Evolutionary conservation across 2,113 vertebrate genomes (phyloP).

Genomic region (Garra rufa): DNA sequence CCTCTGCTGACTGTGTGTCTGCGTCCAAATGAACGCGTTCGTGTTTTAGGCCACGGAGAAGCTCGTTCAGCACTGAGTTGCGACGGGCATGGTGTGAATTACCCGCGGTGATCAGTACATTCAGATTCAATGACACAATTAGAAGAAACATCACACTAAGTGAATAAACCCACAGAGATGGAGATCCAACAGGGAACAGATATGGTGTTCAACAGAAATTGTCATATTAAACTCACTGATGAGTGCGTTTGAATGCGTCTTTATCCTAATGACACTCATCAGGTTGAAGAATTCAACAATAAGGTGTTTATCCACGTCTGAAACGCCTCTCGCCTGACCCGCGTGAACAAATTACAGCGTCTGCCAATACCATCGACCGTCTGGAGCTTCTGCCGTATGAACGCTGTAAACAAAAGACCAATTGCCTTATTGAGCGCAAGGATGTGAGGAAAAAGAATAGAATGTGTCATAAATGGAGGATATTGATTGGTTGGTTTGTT

Average conservation of each 20-base stretch:
- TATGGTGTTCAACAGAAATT: not conserved
- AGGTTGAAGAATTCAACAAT: not conserved
- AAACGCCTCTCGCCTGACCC: not conserved
- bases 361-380: constrained; percentile 22
- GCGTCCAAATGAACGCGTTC: not conserved
- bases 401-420: constrained; percentile 15
- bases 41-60: not conserved
- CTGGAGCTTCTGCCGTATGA: not conserved
- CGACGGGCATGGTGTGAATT: not conserved
- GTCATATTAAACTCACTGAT: not conserved
- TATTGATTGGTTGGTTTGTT: constrained; percentile 5
- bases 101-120: not conserved
- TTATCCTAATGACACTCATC: constrained; percentile 13
- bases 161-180: not conserved
- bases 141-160: not conserved
- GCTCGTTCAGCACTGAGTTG: not conserved
- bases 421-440: not conserved
- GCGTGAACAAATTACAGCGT: not conserved
- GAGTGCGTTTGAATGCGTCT: not conserved
- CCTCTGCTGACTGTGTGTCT: constrained; percentile 30
- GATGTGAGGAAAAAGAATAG: not conserved
- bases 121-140: not conserved
- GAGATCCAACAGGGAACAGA: not conserved
- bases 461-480: not conserved
- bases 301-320: not conserved